Conservation (phyloP, 2,797 vertebrate species). For the Anniella stebbinsi region DNA sequence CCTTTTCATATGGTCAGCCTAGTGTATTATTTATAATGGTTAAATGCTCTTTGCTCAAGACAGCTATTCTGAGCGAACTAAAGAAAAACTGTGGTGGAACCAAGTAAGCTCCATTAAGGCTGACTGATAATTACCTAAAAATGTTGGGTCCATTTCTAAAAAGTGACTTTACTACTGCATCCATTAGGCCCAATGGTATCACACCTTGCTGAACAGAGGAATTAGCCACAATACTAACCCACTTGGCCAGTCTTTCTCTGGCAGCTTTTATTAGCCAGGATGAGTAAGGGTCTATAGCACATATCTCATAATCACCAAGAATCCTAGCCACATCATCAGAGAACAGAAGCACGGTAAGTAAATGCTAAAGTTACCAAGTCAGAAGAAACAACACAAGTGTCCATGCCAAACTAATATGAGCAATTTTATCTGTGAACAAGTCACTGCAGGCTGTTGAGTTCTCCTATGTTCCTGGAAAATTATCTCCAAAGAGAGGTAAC, state of each 20-base stretch:
- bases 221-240: background rate
- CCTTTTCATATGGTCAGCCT: no score
- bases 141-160: background rate
- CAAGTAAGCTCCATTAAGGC: background rate
- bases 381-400: background rate
- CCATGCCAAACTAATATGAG: background rate
- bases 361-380: background rate
- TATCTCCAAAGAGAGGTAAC: background rate
- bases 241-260: background rate
- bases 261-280: background rate
- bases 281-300: background rate
- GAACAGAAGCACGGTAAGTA: background rate
- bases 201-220: background rate
- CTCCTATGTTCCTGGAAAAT: background rate
- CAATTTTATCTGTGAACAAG: background rate
- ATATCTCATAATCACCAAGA: background rate
- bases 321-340: background rate
- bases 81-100: background rate
- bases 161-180: background rate
- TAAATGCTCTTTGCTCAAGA: conserved; percentile 20
- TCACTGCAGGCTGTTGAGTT: background rate
- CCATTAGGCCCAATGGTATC: background rate
- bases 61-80: background rate
- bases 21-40: conserved; percentile 12
- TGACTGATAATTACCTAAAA: background rate